These are phyloP conservation scores for Lipophrys pholis DNA, from an alignment of 2,113 vertebrate species.

Conservation along the genomic window DNA sequence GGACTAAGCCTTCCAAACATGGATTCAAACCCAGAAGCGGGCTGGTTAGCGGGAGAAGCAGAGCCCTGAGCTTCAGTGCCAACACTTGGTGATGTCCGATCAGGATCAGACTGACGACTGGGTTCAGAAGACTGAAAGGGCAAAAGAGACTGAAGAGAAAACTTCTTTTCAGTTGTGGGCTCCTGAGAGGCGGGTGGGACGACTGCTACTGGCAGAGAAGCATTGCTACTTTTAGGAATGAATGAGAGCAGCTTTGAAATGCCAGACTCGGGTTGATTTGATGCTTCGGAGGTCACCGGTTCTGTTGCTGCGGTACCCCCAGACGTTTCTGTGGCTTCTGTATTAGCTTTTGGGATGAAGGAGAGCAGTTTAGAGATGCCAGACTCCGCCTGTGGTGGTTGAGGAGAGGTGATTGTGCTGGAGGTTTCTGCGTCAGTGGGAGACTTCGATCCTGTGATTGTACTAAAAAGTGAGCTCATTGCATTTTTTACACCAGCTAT, in stretches of 20 bases:
- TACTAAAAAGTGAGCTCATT: slow-evolving; percentile 88
- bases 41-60: slow-evolving; percentile 42
- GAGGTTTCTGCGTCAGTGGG: slow-evolving; percentile 67
- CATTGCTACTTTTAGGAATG: slow-evolving; percentile 73
- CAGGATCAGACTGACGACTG: slow-evolving; percentile 49
- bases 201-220: slow-evolving; percentile 73
- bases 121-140: slow-evolving; percentile 74
- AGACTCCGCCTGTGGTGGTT: slow-evolving; percentile 73
- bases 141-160: slow-evolving; percentile 80
- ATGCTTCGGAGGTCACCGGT: slow-evolving; percentile 38
- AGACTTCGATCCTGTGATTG: slow-evolving; percentile 86
- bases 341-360: slow-evolving; percentile 72
- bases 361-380: slow-evolving; percentile 82
- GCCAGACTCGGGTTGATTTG: slow-evolving; percentile 62
- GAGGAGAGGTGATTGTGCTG: slow-evolving; percentile 26
- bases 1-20: slow-evolving; percentile 88
- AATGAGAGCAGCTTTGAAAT: slow-evolving; percentile 75
- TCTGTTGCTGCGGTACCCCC: slow-evolving; percentile 55
- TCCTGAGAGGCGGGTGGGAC: slow-evolving; percentile 76
- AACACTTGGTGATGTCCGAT: slow-evolving; percentile 16
- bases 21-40: slow-evolving; percentile 86
- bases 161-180: slow-evolving; percentile 74
- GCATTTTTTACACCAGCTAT: slow-evolving; percentile 87
- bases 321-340: slow-evolving; percentile 63
- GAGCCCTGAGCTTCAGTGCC: slow-evolving; percentile 42